Base-by-base conservation (phyloP, 2,888 invertebrate species). In the Orgyia antiqua region DNA sequence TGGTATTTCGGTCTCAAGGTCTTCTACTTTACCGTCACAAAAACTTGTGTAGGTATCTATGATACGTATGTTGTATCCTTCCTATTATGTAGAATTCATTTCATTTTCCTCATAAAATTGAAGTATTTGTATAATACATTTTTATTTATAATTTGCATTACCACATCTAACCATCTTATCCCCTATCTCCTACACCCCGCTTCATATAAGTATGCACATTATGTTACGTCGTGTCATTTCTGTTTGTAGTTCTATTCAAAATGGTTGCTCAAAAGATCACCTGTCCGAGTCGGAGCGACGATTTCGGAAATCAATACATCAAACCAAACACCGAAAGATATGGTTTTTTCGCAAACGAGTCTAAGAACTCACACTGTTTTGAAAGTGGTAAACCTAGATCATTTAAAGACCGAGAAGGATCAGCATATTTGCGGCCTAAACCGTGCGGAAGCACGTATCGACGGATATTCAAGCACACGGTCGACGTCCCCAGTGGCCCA, bases 181-280 rank as follows among this genome's bases (percentile, higher is more conserved):
- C 39, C 31, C 27, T 42, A 35, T 36, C 30, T 39, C 39, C 46
- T 39, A 40, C 50, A 57, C 58, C 61, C 51, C 51, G 82, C 82
- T 80, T 78, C 51, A 75, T 79, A 78, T 53, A 57, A 72, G 71
- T 74, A 73, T 79, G 74, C 78, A 80, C 83, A 79, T 79, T 82
- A 72, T 77, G 86, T 86, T 83, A 86, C 82, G 84, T 83, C 86
- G 75, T 83, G 72, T 83, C 82, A 78, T 86, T 86, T 86, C 68
- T 86, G 75, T 86, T 86, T 84, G 84, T 86, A 86, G 86, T 86
- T 84, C 82, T 84, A 82, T 84, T 69, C 86, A 86, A 86, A 86
- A 86, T 86, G 86, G 86, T 86, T 80, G 73, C 84, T 77, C 78
- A 77, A 84, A 86, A 77, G 72, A 74, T 78, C 83, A 78, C 71